Evolutionary conservation across 2,113 vertebrate species (phyloP), one percentile per base, ranked within the genome.

Genomic region (Chrysemys picta): DNA sequence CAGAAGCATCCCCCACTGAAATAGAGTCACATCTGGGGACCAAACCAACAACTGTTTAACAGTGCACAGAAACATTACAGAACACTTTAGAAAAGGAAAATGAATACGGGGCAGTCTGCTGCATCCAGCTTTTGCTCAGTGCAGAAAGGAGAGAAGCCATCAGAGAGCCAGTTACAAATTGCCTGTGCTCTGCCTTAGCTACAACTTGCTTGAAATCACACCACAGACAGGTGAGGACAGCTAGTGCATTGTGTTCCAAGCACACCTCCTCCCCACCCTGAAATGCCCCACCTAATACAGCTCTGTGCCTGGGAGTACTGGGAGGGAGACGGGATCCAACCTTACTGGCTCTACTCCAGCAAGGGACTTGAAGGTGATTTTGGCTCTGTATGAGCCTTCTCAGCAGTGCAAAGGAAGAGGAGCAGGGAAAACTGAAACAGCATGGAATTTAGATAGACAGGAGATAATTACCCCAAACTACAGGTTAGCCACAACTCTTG

Each of bases 181-280:
- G 42, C 80, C 90, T 47, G 27, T 95, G 87, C 85, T 94, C 76
- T 93, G 24, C 59, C 89, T 75, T 95, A 47, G 78, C 90, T 96
- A 38, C 93, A 95, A 72, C 90, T 96, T 95, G 75, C 90, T 69
- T 69, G 35, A n/a, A n/a, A 17, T 69, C 62, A 69, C 17, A 10
- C 62, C 35, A 69, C 6, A n/a, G 31, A 69, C 7, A 17, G 31
- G 17, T 19, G 62, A 69, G 62, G 21, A 10, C 17, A 72, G n/a
- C 65, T 72, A 38, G 35, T 72, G 65, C n/a, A 38, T 38, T 72
- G 9, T 72, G 19, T 10, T 19, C 65, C 17, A 72, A 72, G 65
- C 19, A 72, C n/a, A 72, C 19, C 10, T 10, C n/a, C 65, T 38
- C n/a, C 17, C 65, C 65, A 72, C 65, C 8, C 65, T 72, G 65